Evolutionary conservation across 2,797 vertebrate species (phyloP), one percentile per base, ranked within the genome.

Genomic region (Myotis daubentonii): DNA sequence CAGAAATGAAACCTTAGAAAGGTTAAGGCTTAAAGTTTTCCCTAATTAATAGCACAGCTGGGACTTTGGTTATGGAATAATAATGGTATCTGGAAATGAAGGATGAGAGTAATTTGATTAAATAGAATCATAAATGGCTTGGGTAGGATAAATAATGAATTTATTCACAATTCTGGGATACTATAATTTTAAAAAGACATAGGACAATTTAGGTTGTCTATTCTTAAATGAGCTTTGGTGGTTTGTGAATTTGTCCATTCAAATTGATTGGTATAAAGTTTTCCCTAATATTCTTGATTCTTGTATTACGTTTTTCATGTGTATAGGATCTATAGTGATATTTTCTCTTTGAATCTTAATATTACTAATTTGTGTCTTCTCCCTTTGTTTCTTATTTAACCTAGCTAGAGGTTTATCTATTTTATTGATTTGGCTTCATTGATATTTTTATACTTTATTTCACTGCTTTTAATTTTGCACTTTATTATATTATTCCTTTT

Each of bases 401-500:
- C 5, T 49, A 1, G 6, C 15, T 87, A 30, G 51, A 62, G 36
- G 30, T 74, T 82, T 89, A 62, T 51, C 36, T 49, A 28, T 60
- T n/a, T 66, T 33, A 70, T 6, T 91, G 38, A n/a, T 33, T 92
- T 87, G 72, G 17, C 60, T 87, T 84, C 1, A 53, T 80, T 90
- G 60, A 75, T 80, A 84, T 92, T 92, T 28, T 76, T n/a, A 22
- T 15, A 38, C 65, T 92, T 94, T 53, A 9, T 70, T 93, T 86
- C 51, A 55, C 30, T 78, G 3, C 82, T 70, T 62, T 75, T 23
- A 70, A 85, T 94, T 86, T 60, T 93, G 5, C 3, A 25, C n/a
- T 68, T 78, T 71, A 44, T 41, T 75, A 70, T 66, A 33, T 71
- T 87, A 30, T 87, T 85, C 22, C 66, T 85, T 89, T 82, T 78